Conservation (phyloP, 30 jellyfish, hydroid and myxozoan genomes). For the Nemopilema nomurai region DNA sequence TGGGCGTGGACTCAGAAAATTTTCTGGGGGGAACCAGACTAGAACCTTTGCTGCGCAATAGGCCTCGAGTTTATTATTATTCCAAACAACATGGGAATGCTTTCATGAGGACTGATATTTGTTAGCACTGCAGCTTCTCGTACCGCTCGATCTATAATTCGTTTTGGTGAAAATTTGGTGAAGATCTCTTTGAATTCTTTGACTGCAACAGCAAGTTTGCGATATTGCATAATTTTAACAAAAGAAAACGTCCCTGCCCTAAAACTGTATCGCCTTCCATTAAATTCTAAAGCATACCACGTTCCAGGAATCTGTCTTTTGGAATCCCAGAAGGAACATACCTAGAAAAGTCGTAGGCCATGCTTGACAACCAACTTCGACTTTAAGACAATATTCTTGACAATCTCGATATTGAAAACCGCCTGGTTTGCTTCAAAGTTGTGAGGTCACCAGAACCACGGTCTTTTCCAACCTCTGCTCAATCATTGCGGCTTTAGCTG, state of each 20-base stretch:
- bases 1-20: no score
- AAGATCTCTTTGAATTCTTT: conserved; percentile 4
- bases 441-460: no score
- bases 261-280: not conserved
- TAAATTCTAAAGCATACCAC: not conserved
- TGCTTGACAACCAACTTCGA: conserved; percentile 2
- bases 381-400: no score
- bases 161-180: not conserved
- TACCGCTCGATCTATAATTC: not conserved
- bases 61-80: no score
- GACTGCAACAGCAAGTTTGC: conserved; percentile 7
- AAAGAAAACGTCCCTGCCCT: not conserved
- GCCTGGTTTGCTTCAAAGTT: no score
- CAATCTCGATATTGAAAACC: no score
- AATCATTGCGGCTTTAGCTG: no score
- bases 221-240: not conserved
- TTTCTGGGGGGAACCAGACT: no score
- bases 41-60: no score
- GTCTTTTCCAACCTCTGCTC: no score
- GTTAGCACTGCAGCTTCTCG: not conserved
- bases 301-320: conserved; percentile 9
- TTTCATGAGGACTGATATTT: conserved; percentile 4
- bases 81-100: conserved; percentile 1
- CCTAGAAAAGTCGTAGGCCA: not conserved
- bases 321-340: not conserved